Evolutionary conservation across 2,888 invertebrate species (phyloP).

Genomic region (Drosophila kambysellisi): DNA sequence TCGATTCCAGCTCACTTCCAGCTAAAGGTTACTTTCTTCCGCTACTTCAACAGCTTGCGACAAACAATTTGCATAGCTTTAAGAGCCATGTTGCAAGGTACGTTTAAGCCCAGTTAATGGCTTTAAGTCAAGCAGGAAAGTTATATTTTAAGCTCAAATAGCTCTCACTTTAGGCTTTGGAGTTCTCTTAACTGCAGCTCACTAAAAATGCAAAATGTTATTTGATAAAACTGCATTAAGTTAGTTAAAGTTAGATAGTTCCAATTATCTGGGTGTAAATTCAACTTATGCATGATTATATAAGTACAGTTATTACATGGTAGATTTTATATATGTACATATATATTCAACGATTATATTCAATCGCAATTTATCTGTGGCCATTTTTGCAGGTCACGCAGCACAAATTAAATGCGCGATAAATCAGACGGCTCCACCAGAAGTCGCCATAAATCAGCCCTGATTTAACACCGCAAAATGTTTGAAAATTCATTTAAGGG

Average conservation of each 20-base stretch:
- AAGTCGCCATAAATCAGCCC: slow-evolving; percentile 52
- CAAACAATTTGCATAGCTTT: not conserved
- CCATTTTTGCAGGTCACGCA: slow-evolving; percentile 38
- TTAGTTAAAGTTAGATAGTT: not conserved
- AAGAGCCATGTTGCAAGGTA: too few relatives aligned
- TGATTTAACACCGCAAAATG: slow-evolving; percentile 46
- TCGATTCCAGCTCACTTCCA: not conserved
- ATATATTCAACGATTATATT: slow-evolving; percentile 24
- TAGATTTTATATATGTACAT: not conserved
- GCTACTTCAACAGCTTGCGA: not conserved
- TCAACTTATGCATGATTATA: slow-evolving; percentile 13
- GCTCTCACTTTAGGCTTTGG: not conserved
- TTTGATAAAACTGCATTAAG: not conserved
- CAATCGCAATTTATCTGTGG: slow-evolving; percentile 36
- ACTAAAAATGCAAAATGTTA: not conserved
- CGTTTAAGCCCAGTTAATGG: not conserved
- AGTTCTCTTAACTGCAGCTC: not conserved
- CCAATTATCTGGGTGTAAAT: not conserved
- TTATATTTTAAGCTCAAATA: not conserved
- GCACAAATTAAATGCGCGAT: slow-evolving; percentile 35
- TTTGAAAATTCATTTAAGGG: slow-evolving; percentile 29
- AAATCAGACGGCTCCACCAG: slow-evolving; percentile 43
- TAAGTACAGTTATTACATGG: slow-evolving; percentile 11
- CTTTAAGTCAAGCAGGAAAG: not conserved
- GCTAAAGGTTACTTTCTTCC: not conserved